A percentile compares a stretch with the other conserved stretches of the same genome.
Conservation (phyloP, 2,888 invertebrate species). For the Villa cingulata region DNA sequence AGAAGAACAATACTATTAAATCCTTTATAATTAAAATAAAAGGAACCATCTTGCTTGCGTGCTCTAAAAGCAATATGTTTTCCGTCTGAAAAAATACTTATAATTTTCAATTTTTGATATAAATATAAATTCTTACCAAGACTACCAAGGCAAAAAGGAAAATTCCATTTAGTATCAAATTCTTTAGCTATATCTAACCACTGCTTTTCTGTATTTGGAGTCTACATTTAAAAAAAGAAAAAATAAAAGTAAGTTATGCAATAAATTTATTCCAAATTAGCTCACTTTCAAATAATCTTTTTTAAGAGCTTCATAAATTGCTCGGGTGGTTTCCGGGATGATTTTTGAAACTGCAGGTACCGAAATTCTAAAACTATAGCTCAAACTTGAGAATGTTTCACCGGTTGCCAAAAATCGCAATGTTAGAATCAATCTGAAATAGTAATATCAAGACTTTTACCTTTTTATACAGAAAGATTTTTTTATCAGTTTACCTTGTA, state of each 20-base stretch:
- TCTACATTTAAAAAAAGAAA: conserved; percentile 16
- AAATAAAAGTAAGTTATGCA: too few relatives aligned
- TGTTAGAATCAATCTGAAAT: conserved; percentile 1
- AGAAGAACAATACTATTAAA: conserved; percentile 17
- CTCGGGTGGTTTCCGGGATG: neutral
- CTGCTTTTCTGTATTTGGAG: conserved; percentile 18
- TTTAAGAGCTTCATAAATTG: conserved; percentile 1
- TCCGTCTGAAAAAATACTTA: conserved; percentile 14
- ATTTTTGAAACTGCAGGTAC: conserved; percentile 1
- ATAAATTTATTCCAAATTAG: neutral
- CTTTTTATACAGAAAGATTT: neutral
- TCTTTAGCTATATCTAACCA: conserved; percentile 20
- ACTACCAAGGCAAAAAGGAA: conserved; percentile 19
- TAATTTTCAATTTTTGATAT: too few relatives aligned
- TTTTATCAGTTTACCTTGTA: neutral
- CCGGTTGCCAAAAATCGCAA: conserved; percentile 3
- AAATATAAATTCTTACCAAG: conserved; percentile 8
- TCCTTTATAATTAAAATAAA: conserved; percentile 21
- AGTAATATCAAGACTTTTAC: neutral
- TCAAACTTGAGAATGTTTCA: conserved; percentile 1
- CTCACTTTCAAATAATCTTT: conserved; percentile 3
- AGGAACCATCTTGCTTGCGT: conserved; percentile 17
- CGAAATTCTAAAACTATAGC: conserved; percentile 2
- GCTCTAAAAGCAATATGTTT: conserved; percentile 22
- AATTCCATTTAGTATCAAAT: conserved; percentile 22